Evolutionary conservation across 1,140 invertebrate species (phyloP).

Genomic region (Pemphigus obesinymphae): DNA sequence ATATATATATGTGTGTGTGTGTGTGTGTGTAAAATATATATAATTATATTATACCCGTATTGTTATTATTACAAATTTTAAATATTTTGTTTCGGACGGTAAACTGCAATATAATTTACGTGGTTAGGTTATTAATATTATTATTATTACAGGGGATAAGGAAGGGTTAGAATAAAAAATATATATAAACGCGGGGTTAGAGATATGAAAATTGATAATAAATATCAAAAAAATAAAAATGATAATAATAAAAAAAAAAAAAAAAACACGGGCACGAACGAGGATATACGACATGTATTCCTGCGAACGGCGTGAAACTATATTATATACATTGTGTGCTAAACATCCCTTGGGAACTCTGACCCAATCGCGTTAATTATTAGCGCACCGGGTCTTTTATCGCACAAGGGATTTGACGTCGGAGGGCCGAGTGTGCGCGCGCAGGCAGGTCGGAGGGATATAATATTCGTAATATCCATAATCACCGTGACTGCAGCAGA

Average conservation of each 20-base stretch:
- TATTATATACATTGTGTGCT: conserved; percentile 6
- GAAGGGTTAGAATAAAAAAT: not conserved
- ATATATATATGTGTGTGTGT: too few relatives aligned
- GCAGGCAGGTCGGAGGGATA: not conserved
- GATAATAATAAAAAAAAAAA: too few relatives aligned
- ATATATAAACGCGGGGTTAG: not conserved
- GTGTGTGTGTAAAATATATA: too few relatives aligned
- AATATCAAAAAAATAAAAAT: not conserved
- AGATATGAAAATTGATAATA: conserved; percentile 23
- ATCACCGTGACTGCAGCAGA: not conserved
- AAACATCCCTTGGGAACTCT: conserved; percentile 28
- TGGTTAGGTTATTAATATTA: not conserved
- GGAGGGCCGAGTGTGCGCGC: not conserved
- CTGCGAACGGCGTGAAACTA: conserved; percentile 31
- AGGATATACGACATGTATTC: not conserved
- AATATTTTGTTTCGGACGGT: too few relatives aligned
- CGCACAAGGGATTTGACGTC: conserved; percentile 23
- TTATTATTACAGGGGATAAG: conserved; percentile 19
- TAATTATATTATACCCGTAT: too few relatives aligned
- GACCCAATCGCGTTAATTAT: conserved; percentile 41
- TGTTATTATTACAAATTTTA: too few relatives aligned
- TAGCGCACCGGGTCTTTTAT: conserved; percentile 24
- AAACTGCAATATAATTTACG: too few relatives aligned
- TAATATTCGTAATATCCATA: conserved; percentile 6
- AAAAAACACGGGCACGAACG: not conserved